Percentiles rank a stretch among this genome's conserved stretches.
phyloP scores from a whole-genome alignment of 1,140 invertebrate genomes.

The Adelges cooleyi region DNA sequence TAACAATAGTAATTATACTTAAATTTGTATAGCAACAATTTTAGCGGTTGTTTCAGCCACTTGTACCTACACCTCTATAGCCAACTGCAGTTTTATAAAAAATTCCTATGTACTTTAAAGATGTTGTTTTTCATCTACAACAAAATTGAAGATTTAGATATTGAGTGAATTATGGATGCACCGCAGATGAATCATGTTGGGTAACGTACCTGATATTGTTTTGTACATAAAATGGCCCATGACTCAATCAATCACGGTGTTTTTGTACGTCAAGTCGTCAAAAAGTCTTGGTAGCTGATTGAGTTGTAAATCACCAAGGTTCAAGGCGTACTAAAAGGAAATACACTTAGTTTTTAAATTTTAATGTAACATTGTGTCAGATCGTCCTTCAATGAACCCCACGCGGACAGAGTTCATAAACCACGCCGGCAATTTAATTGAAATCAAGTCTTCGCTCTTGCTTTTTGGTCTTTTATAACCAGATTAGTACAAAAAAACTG shows the following conservation, averaged over 20 bases:
- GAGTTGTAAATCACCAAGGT: constrained; percentile 19
- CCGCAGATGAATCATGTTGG: too few species aligned
- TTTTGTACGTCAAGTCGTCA: constrained; percentile 1
- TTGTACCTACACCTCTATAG: too few species aligned
- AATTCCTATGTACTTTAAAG: too few species aligned
- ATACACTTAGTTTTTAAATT: not conserved
- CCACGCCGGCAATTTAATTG: not conserved
- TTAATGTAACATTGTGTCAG: constrained; percentile 7
- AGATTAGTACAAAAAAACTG: not conserved
- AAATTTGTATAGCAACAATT: too few species aligned
- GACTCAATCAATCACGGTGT: constrained; percentile 9
- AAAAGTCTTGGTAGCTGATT: constrained; percentile 18
- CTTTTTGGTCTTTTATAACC: constrained; percentile 13
- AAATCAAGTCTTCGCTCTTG: constrained; percentile 23
- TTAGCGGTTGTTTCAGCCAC: too few species aligned
- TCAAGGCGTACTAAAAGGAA: constrained; percentile 23
- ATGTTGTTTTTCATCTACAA: too few species aligned
- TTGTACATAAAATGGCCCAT: not conserved
- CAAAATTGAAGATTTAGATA: too few species aligned
- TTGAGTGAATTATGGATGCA: too few species aligned
- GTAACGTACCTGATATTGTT: too few species aligned
- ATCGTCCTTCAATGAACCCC: constrained; percentile 23
- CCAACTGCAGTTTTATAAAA: too few species aligned
- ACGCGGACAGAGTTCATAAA: constrained; percentile 18
- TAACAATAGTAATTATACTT: too few species aligned